Conservation (phyloP, 35 echinoderm and acorn worm species). For the Eucidaris tribuloides region DNA sequence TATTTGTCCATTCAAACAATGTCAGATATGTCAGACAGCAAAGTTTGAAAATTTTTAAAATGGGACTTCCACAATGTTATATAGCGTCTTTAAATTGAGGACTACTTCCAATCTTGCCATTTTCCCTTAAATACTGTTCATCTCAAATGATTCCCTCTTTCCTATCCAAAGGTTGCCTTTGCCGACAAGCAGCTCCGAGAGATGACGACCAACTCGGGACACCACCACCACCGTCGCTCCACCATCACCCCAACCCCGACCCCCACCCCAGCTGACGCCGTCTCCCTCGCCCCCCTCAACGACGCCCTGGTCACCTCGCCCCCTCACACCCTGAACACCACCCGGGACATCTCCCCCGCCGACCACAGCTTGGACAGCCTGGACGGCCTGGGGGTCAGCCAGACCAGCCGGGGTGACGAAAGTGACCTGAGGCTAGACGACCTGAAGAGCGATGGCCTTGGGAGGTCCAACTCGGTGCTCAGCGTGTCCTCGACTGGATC, state of each 20-base stretch:
- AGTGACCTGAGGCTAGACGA: conserved; percentile 62
- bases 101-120: too few relatives aligned
- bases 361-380: conserved; percentile 40
- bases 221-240: background rate
- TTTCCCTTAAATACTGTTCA: too few relatives aligned
- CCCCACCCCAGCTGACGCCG: background rate
- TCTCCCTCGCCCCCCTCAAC: background rate
- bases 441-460: conserved; percentile 4
- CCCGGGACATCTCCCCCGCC: background rate
- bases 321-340: background rate
- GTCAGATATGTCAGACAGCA: too few relatives aligned
- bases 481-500: conserved; percentile 38
- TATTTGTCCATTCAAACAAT: too few relatives aligned
- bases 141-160: too few relatives aligned
- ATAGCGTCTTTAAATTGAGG: too few relatives aligned
- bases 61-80: too few relatives aligned
- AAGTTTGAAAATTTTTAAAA: too few relatives aligned
- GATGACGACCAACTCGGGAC: too few relatives aligned
- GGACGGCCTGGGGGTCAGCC: conserved; percentile 16
- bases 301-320: background rate
- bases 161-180: too few relatives aligned
- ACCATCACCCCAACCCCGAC: background rate
- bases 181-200: too few relatives aligned
- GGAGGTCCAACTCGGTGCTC: conserved; percentile 6
- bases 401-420: background rate